A percentile compares a stretch with the other conserved stretches of the same genome.
Evolutionary conservation across 2,888 invertebrate genomes (phyloP).

Genomic region (Agrotis clavis): DNA sequence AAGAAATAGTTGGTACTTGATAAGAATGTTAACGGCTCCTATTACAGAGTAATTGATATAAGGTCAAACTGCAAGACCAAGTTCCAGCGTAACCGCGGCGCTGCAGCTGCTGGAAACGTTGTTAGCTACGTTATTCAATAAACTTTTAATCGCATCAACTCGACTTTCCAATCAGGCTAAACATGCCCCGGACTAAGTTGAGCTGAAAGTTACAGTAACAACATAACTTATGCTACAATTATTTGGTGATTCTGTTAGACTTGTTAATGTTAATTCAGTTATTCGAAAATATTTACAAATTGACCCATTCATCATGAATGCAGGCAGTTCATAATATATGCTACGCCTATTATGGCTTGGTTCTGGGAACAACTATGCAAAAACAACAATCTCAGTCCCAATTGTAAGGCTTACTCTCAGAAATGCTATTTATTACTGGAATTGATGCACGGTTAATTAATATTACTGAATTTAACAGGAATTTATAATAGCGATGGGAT

Average conservation of each 20-base stretch:
- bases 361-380: not conserved
- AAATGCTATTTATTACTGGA: not conserved
- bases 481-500: not conserved
- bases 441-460: not conserved
- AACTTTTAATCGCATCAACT: constrained; percentile 84
- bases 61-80: constrained; percentile 72
- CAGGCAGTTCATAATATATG: not conserved
- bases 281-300: not conserved
- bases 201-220: constrained; percentile 58
- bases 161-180: constrained; percentile 76
- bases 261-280: constrained; percentile 14
- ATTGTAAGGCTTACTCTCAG: not conserved
- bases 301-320: not conserved
- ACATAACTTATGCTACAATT: constrained; percentile 53
- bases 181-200: constrained; percentile 61
- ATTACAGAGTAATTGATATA: constrained; percentile 67
- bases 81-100: constrained; percentile 68
- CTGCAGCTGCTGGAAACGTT: constrained; percentile 70
- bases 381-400: constrained; percentile 6
- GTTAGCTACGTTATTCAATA: constrained; percentile 78
- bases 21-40: constrained; percentile 61
- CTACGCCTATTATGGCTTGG: not conserved
- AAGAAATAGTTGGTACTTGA: constrained; percentile 46
- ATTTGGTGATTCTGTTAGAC: constrained; percentile 39
- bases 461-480: not conserved